Evolutionary conservation across 2,888 invertebrate species (phyloP).

Genomic region (Leptothorax acervorum): DNA sequence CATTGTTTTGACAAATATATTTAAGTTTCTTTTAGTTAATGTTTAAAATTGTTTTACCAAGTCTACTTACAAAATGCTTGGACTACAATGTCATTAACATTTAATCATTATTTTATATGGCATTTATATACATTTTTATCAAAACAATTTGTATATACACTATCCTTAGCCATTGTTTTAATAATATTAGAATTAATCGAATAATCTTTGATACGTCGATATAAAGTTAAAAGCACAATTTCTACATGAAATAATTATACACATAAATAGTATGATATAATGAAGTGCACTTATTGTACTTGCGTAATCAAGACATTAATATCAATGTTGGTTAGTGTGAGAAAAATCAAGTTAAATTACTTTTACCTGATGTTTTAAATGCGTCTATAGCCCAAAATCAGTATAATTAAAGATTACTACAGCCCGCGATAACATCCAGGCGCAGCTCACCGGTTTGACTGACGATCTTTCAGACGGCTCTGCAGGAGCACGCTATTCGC

Average conservation of each 20-base stretch:
- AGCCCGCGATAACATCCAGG: constrained; percentile 79
- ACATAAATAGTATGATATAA: background rate
- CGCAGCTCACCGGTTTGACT: constrained; percentile 79
- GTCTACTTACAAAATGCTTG: background rate
- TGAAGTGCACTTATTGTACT: background rate
- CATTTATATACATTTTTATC: background rate
- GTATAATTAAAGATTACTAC: constrained; percentile 76
- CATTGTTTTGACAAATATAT: background rate
- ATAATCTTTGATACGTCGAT: background rate
- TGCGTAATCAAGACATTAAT: constrained; percentile 15
- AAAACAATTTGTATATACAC: background rate
- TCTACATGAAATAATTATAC: background rate
- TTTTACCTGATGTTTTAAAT: constrained; percentile 62
- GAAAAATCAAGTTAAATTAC: constrained; percentile 46
- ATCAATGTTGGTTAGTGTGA: constrained; percentile 2
- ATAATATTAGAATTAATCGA: background rate
- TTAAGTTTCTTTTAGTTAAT: background rate
- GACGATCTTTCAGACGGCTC: constrained; percentile 81
- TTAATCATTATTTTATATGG: background rate
- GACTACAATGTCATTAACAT: background rate
- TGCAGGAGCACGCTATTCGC: constrained; percentile 83
- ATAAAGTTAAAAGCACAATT: background rate
- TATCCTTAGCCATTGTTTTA: background rate
- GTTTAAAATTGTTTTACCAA: background rate
- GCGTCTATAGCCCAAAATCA: constrained; percentile 66